Percentiles rank a stretch among this genome's conserved stretches.
phyloP scores from a whole-genome alignment of 2,888 invertebrate genomes.

The Andrena trimmerana region DNA sequence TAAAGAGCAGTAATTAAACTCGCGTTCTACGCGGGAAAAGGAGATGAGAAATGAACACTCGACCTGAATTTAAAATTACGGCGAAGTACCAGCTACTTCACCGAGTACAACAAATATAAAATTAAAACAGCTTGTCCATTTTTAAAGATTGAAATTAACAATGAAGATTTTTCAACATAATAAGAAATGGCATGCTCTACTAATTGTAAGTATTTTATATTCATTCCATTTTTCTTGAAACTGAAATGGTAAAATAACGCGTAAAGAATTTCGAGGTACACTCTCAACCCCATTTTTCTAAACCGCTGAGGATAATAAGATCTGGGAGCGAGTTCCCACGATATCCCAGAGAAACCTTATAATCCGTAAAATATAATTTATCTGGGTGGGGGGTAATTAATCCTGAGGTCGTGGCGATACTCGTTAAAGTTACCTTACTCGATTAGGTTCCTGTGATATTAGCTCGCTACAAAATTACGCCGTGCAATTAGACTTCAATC shows the following conservation, averaged over 20 bases:
- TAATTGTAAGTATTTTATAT: too few relatives aligned
- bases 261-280: neutral
- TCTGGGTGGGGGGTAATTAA: constrained; percentile 38
- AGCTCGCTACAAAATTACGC: constrained; percentile 24
- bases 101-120: too few relatives aligned
- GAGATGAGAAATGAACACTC: constrained; percentile 12
- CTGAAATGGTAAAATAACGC: neutral
- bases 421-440: constrained; percentile 35
- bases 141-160: neutral
- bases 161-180: neutral
- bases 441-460: constrained; percentile 30
- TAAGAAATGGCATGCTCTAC: neutral
- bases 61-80: constrained; percentile 47
- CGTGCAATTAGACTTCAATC: constrained; percentile 12
- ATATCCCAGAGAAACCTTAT: neutral
- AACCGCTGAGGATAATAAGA: neutral
- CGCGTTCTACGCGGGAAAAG: neutral
- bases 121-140: neutral
- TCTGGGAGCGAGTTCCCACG: neutral
- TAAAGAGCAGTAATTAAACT: constrained; percentile 22
- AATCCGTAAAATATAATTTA: constrained; percentile 11
- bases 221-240: neutral
- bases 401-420: constrained; percentile 21
- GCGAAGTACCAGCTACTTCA: neutral
- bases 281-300: neutral